Conservation (phyloP, 2,113 vertebrate genomes). For the Stigmatopora argus region DNA sequence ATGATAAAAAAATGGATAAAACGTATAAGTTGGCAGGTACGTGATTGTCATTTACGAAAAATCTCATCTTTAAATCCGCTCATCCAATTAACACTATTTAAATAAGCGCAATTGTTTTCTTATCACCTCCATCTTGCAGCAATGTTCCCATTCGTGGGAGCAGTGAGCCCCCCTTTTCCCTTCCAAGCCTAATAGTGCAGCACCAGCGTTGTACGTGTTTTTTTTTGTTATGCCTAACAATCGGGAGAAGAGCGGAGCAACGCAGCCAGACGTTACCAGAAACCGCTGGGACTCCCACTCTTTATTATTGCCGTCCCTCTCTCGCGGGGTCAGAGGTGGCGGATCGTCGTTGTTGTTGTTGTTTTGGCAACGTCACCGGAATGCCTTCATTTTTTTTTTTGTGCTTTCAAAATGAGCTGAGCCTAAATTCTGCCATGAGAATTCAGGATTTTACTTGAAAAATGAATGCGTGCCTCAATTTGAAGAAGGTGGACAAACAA, state of each 20-base stretch:
- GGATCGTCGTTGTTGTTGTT: not conserved
- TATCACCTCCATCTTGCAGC: conserved; percentile 60
- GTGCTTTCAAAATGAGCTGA: conserved; percentile 14
- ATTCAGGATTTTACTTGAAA: not conserved
- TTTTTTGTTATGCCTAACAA: conserved; percentile 68
- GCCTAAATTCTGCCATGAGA: not conserved
- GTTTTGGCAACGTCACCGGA: conserved; percentile 29
- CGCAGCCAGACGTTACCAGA: conserved; percentile 67
- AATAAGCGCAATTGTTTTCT: conserved; percentile 1
- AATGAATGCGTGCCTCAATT: not conserved
- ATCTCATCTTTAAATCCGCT: conserved; percentile 17
- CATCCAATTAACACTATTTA: conserved; percentile 24
- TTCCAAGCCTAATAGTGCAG: conserved; percentile 46
- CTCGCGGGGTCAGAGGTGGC: conserved; percentile 34
- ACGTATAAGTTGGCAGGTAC: too few species aligned
- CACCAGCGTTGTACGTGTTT: conserved; percentile 47
- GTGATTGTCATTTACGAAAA: too few species aligned
- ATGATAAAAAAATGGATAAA: too few species aligned
- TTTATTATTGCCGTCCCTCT: conserved; percentile 5
- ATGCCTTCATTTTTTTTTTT: not conserved
- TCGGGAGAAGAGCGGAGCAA: conserved; percentile 54
- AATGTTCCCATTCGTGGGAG: conserved; percentile 50
- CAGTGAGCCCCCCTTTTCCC: conserved; percentile 20
- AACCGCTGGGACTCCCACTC: conserved; percentile 35
- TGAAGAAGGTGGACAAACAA: not conserved